A percentile compares a stretch with the other conserved stretches of the same genome.
phyloP scores from a whole-genome alignment of 1,140 invertebrate species.

The Delia radicum region DNA sequence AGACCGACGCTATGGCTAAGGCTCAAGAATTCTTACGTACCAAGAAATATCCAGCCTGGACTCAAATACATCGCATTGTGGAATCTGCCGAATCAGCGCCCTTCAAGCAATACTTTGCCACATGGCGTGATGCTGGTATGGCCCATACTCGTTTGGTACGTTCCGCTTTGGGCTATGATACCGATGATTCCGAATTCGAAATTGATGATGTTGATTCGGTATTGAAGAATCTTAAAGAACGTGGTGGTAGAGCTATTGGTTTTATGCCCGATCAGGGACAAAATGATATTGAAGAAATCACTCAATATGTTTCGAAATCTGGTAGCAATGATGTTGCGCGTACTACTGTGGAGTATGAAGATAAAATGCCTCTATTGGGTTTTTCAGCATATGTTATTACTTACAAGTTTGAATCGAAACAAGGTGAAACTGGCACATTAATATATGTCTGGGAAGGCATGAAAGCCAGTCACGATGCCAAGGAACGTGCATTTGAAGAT shows the following conservation, averaged over 20 bases:
- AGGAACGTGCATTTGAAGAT: conserved; percentile 63
- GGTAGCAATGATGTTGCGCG: conserved; percentile 35
- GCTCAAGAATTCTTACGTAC: conserved; percentile 70
- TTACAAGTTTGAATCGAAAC: conserved; percentile 65
- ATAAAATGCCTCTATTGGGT: conserved; percentile 70
- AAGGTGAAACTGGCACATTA: conserved; percentile 60
- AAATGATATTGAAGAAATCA: conserved; percentile 40
- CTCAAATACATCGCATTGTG: conserved; percentile 68
- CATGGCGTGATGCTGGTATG: conserved; percentile 70
- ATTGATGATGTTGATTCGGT: conserved; percentile 46
- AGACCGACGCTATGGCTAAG: conserved; percentile 72
- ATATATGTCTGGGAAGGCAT: conserved; percentile 70
- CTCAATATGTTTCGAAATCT: conserved; percentile 39
- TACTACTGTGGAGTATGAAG: conserved; percentile 60
- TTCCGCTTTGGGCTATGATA: conserved; percentile 50
- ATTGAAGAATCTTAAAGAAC: conserved; percentile 51
- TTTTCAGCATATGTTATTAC: conserved; percentile 77
- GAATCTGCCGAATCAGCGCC: conserved; percentile 72
- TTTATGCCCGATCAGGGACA: conserved; percentile 74
- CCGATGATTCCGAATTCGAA: conserved; percentile 44
- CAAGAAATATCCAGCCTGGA: conserved; percentile 79
- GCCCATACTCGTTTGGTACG: conserved; percentile 61
- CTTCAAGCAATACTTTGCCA: conserved; percentile 78
- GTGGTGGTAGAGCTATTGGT: conserved; percentile 62
- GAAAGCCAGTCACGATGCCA: conserved; percentile 36